A percentile compares a stretch with the other conserved stretches of the same genome.
phyloP scores from a whole-genome alignment of 1,140 invertebrate species.

The Lerema accius region DNA sequence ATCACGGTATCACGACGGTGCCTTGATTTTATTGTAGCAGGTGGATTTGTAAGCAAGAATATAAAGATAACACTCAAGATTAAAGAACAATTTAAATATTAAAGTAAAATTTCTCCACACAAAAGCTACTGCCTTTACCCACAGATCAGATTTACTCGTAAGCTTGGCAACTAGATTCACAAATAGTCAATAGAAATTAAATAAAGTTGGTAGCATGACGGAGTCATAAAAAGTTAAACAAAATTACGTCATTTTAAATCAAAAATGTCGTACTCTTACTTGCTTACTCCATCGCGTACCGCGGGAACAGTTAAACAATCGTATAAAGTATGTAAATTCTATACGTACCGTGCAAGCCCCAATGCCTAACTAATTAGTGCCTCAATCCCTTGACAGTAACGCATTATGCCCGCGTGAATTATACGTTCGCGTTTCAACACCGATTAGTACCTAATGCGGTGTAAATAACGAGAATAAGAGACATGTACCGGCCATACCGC shows the following conservation, averaged over 20 bases:
- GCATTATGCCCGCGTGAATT: constrained; percentile 23
- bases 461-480: constrained; percentile 14
- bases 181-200: too few species aligned
- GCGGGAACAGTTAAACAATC: constrained; percentile 14
- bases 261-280: neutral
- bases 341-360: constrained; percentile 17
- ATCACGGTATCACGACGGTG: too few species aligned
- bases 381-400: constrained; percentile 27
- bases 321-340: constrained; percentile 27
- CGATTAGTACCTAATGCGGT: constrained; percentile 22
- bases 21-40: too few species aligned
- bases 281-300: constrained; percentile 2
- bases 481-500: neutral
- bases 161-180: too few species aligned
- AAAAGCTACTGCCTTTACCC: too few species aligned
- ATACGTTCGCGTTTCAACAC: constrained; percentile 26
- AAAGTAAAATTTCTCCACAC: too few species aligned
- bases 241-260: neutral
- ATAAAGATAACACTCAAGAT: too few species aligned
- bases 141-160: too few species aligned
- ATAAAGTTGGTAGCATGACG: neutral
- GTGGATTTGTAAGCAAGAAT: too few species aligned
- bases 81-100: too few species aligned
- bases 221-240: neutral
- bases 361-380: constrained; percentile 32